phyloP scores from a whole-genome alignment of 2,113 vertebrate species.

The Gulo gulo region DNA sequence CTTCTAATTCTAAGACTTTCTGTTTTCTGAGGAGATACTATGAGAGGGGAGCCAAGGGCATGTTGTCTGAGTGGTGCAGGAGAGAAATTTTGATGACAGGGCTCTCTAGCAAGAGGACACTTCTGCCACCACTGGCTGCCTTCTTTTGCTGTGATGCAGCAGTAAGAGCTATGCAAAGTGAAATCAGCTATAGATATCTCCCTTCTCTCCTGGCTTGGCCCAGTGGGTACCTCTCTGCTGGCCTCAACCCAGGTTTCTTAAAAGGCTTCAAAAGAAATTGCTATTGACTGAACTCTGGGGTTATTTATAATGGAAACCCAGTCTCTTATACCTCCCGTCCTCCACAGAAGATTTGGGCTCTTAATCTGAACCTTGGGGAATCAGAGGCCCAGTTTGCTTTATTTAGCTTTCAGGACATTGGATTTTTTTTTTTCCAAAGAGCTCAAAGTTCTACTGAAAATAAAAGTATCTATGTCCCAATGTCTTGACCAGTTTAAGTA shows the following conservation, averaged over 20 bases:
- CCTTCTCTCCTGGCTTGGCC: neutral
- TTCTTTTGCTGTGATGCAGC: neutral
- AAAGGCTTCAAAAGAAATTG: slow-evolving; percentile 56
- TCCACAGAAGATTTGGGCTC: slow-evolving; percentile 25
- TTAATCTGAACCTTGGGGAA: slow-evolving; percentile 55
- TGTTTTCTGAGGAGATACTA: neutral
- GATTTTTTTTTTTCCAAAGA: slow-evolving; percentile 32
- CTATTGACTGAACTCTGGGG: slow-evolving; percentile 51
- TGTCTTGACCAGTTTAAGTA: slow-evolving; percentile 30
- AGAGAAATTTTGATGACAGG: neutral
- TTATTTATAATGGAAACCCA: slow-evolving; percentile 60
- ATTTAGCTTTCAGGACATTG: slow-evolving; percentile 64
- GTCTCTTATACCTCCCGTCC: neutral
- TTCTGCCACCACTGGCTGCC: neutral
- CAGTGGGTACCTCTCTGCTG: neutral
- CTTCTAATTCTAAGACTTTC: neutral
- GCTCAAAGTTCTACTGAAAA: slow-evolving; percentile 7
- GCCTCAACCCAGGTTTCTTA: slow-evolving; percentile 5
- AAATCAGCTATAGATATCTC: slow-evolving; percentile 40
- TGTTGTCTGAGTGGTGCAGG: neutral
- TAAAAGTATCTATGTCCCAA: slow-evolving; percentile 37
- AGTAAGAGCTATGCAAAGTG: neutral
- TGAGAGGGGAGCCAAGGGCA: neutral
- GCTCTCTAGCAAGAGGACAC: neutral
- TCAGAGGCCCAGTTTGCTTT: slow-evolving; percentile 42